Conservation (phyloP, 2,113 vertebrate genomes). For the Hemiscyllium ocellatum region DNA sequence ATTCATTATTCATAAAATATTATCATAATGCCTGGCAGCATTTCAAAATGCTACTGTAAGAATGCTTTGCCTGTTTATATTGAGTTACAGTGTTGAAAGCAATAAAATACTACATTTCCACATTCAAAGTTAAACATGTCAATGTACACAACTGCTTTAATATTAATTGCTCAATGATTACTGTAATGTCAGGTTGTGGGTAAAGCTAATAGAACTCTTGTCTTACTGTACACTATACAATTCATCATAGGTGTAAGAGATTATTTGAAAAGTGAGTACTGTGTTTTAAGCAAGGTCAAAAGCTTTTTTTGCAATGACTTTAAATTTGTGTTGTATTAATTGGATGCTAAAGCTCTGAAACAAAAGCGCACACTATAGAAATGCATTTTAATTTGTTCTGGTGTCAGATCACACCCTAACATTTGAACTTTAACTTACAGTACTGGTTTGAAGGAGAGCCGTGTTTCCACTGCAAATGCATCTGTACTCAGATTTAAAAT, state of each 20-base stretch:
- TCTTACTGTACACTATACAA: not conserved
- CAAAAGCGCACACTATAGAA: not conserved
- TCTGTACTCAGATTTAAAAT: not conserved
- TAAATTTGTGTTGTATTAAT: not conserved
- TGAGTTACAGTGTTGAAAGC: not conserved
- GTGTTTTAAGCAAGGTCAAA: not conserved
- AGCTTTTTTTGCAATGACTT: not conserved
- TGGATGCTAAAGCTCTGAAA: not conserved
- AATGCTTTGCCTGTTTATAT: not conserved
- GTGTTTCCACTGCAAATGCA: not conserved
- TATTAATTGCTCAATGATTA: not conserved
- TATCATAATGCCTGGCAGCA: not conserved
- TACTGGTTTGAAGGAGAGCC: not conserved
- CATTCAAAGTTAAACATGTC: slow-evolving; percentile 3
- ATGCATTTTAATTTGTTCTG: not conserved
- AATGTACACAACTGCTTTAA: not conserved
- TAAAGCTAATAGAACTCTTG: not conserved
- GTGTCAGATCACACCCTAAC: not conserved
- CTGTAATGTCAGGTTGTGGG: not conserved
- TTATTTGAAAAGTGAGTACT: not conserved
- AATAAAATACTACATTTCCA: not conserved
- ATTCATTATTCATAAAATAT: not conserved
- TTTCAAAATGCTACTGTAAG: slow-evolving; percentile 23
- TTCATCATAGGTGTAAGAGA: not conserved
- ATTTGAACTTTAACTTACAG: not conserved